These are phyloP conservation scores for Camponotus pennsylvanicus DNA, from an alignment of 1,140 invertebrate genomes.

Conservation along the genomic window DNA sequence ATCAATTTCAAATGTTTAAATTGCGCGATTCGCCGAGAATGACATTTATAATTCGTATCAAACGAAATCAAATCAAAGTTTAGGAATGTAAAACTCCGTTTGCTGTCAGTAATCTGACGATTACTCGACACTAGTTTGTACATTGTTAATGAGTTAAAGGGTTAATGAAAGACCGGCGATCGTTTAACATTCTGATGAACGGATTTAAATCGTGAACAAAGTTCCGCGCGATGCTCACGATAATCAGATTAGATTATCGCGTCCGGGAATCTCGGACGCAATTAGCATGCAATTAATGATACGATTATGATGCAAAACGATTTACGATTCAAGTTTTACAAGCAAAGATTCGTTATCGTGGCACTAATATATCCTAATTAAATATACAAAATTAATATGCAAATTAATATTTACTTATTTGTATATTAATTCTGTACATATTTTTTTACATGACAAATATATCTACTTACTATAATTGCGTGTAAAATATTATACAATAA, in stretches of 20 bases:
- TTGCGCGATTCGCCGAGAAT: not conserved
- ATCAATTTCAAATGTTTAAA: not conserved
- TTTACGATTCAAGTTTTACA: not conserved
- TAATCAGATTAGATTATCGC: slow-evolving; percentile 9
- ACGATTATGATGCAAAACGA: not conserved
- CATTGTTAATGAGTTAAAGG: not conserved
- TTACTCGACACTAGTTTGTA: not conserved
- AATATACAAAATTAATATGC: no score
- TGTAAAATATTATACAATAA: not conserved
- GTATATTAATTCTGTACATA: not conserved
- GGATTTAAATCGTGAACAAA: slow-evolving; percentile 26
- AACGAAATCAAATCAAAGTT: no score
- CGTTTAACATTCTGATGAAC: not conserved
- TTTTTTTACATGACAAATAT: not conserved
- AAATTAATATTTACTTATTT: not conserved
- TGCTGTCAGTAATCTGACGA: not conserved
- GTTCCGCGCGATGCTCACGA: not conserved
- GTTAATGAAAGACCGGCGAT: not conserved
- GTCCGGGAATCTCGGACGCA: not conserved
- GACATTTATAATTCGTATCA: not conserved
- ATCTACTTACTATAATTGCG: no score
- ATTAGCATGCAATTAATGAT: slow-evolving; percentile 13
- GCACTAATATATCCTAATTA: no score
- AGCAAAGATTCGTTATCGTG: not conserved
- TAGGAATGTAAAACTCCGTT: not conserved